Evolutionary conservation across 2,888 invertebrate species (phyloP).

Genomic region (Catocala sponsa): DNA sequence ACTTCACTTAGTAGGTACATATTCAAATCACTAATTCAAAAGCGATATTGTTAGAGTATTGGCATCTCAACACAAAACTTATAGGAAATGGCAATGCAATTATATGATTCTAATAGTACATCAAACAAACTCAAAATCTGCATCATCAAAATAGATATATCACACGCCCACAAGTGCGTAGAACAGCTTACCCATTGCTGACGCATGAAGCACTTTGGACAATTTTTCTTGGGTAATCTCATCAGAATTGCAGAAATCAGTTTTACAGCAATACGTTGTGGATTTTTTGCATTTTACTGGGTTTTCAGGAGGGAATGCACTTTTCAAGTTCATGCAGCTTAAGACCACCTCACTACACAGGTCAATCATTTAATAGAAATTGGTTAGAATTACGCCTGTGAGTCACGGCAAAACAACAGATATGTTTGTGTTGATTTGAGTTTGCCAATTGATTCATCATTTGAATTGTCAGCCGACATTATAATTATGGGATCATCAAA

Average conservation of each 20-base stretch:
- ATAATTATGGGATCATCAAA: slow-evolving; percentile 26
- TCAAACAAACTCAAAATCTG: slow-evolving; percentile 83
- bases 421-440: slow-evolving; percentile 75
- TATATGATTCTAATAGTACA: slow-evolving; percentile 80
- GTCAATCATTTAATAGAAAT: slow-evolving; percentile 75
- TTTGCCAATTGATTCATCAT: slow-evolving; percentile 69
- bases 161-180: slow-evolving; percentile 75
- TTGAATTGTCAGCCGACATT: slow-evolving; percentile 30
- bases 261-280: slow-evolving; percentile 81
- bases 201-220: slow-evolving; percentile 67
- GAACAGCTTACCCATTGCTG: slow-evolving; percentile 77
- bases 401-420: slow-evolving; percentile 46
- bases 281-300: slow-evolving; percentile 77
- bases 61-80: slow-evolving; percentile 87
- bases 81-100: slow-evolving; percentile 79
- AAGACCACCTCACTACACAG: slow-evolving; percentile 82
- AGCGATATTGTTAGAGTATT: slow-evolving; percentile 84
- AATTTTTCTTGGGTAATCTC: slow-evolving; percentile 72
- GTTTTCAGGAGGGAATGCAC: slow-evolving; percentile 87
- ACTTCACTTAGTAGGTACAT: slow-evolving; percentile 80
- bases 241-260: slow-evolving; percentile 81
- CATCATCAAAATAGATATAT: slow-evolving; percentile 71
- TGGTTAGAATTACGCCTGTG: slow-evolving; percentile 64
- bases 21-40: slow-evolving; percentile 83
- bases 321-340: slow-evolving; percentile 86